These are phyloP conservation scores for Corythucha ciliata DNA, from an alignment of 2,888 invertebrate genomes.

Conservation along the genomic window DNA sequence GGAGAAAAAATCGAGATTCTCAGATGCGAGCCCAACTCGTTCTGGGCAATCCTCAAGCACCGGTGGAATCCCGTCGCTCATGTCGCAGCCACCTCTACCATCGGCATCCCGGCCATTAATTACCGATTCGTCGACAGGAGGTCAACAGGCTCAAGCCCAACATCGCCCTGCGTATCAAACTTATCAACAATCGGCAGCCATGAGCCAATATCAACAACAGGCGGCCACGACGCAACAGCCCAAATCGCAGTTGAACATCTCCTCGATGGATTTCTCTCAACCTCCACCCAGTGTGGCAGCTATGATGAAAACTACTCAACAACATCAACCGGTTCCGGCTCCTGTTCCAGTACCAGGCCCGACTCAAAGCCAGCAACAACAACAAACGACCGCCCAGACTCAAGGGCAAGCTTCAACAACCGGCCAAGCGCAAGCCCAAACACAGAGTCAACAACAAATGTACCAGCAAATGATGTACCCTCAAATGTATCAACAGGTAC, in stretches of 20 bases:
- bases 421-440: constrained; percentile 17
- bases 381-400: constrained; percentile 4
- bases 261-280: constrained; percentile 20
- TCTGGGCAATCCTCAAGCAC: too few species aligned
- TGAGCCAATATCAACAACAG: too few species aligned
- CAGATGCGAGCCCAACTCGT: constrained; percentile 8
- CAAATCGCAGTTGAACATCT: too few species aligned
- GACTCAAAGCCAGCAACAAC: constrained; percentile 2
- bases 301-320: neutral
- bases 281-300: constrained; percentile 13
- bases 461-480: constrained; percentile 22
- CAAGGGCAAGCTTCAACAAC: constrained; percentile 20
- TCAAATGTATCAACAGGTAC: neutral
- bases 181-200: too few species aligned
- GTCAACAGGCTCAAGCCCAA: too few species aligned
- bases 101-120: constrained; percentile 16
- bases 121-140: constrained; percentile 9
- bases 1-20: constrained; percentile 19
- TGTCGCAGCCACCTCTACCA: constrained; percentile 17
- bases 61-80: constrained; percentile 13
- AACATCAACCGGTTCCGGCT: neutral
- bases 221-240: too few species aligned
- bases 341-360: too few species aligned
- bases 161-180: too few species aligned
- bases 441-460: constrained; percentile 26